Base-by-base conservation (phyloP, 2,888 invertebrate species). In the Lydus trimaculatus region DNA sequence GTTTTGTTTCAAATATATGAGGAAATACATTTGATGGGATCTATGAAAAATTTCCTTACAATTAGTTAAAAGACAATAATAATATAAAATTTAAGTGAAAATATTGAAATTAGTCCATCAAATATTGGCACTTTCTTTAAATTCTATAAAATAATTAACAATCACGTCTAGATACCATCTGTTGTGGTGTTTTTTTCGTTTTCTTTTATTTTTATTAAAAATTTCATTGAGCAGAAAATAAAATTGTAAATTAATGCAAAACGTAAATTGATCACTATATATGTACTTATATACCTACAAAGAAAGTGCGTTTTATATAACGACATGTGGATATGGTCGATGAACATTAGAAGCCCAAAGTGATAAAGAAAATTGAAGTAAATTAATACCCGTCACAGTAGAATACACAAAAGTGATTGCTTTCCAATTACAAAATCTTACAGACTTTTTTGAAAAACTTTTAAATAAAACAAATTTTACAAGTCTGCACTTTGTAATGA, bases 391-490 rank as follows among this genome's bases (percentile, higher is more conserved):
- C 75, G 78, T 76, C 69, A 78, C 78, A 76, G 66, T 76, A 76
- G 73, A 76, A 70, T 76, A 71, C 73, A 73, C 75, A 72, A 69
- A 71, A 73, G 71, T 68, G 70, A 67, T 69, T 69, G 67, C 72
- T 75, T 75, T 73, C 75, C 58, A 75, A 73, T 72, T 73, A 67
- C 72, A 61, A 69, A 71, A 74, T 68, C 64, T 39, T 39, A 39
- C 31, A 31, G 7, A 6, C 7, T 31, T 31, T 31, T 31, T 31
- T 31, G 11, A 33, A 9, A 33, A n/a, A 7, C 11, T 43, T 43
- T 43, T n/a, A n/a, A n/a, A n/a, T n/a, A n/a, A n/a, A n/a, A n/a
- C n/a, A n/a, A n/a, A n/a, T n/a, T n/a, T n/a, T 43, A 17, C 11
- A 17, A 17, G n/a, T 43, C 43, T 43, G 28, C 2, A n/a, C n/a